Evolutionary conservation across 2,888 invertebrate genomes (phyloP), one percentile per base, ranked within the genome.

Genomic region (Ormia ochracea): DNA sequence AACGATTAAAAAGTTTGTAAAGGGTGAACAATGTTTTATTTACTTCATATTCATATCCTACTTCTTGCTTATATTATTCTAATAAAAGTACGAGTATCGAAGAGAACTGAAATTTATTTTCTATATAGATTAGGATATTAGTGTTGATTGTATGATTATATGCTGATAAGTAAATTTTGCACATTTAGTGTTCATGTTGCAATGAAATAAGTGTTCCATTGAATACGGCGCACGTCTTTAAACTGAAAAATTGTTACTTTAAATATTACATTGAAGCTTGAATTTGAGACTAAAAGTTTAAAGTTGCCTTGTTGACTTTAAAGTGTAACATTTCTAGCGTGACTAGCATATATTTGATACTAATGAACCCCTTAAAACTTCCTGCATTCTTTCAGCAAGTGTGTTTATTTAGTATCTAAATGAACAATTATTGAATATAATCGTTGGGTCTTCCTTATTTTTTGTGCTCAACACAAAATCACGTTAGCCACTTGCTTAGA

Each of bases 371-470:
- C 63, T 76, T 48, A 69, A 56, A 61, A 52, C 36, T 63, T 69
- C 56, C 68, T 48, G 54, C 48, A 38, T 33, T 45, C 61, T 69
- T 76, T 76, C 58, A 66, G 28, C 58, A 75, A 65, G 38, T 65
- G 21, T 52, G 19, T 52, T 23, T 58, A 58, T 79, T 59, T 68
- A 54, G 78, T 81, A 82, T 79, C 81, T 82, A 82, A 82, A 77
- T 79, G 79, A 79, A 82, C 79, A 82, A 82, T 82, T 82, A 82
- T 82, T 82, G 81, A 82, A 79, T 82, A 82, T 79, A 82, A 82
- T 82, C 79, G 79, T 69, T 38, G 73, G 50, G 61, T 36, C 79
- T 80, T 72, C 66, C 59, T 61, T 23, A 19, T 17, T 9, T 31
- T 33, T 50, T 70, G 58, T 38, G 6, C 23, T 21, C 19, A 9